A percentile compares a stretch with the other conserved stretches of the same genome.
Evolutionary conservation across 2,113 vertebrate species (phyloP).

Genomic region (Reinhardtius hippoglossoides): DNA sequence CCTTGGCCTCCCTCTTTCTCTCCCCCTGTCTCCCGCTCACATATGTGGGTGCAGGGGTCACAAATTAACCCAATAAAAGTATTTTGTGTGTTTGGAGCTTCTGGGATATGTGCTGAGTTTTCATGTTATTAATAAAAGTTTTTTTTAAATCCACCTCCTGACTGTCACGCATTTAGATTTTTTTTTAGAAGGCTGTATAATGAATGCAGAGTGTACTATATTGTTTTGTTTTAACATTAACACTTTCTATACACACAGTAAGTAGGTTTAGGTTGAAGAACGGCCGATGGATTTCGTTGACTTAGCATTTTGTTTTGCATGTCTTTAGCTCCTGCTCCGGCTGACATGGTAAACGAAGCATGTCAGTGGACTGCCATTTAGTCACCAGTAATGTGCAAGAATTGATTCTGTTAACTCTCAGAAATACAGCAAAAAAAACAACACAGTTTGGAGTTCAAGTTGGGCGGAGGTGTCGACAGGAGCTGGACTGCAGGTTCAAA

Average conservation of each 20-base stretch:
- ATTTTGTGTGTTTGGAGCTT: constrained; percentile 37
- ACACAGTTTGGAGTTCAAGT: constrained; percentile 5
- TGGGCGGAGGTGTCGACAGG: neutral
- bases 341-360: constrained; percentile 54
- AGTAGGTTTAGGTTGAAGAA: constrained; percentile 29
- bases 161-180: too few species aligned
- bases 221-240: neutral
- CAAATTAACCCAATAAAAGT: constrained; percentile 82
- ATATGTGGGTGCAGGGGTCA: constrained; percentile 67
- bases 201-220: neutral
- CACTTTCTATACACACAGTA: constrained; percentile 7
- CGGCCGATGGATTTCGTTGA: constrained; percentile 44
- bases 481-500: too few species aligned
- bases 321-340: constrained; percentile 32
- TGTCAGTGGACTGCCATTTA: constrained; percentile 48
- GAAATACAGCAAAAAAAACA: neutral
- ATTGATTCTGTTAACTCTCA: constrained; percentile 31
- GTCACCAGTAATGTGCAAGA: constrained; percentile 30
- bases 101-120: too few species aligned
- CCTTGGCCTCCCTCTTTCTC: constrained; percentile 75
- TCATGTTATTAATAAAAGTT: too few species aligned
- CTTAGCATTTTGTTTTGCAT: constrained; percentile 51
- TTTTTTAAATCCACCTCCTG: too few species aligned
- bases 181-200: too few species aligned
- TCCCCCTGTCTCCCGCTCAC: constrained; percentile 53